Evolutionary conservation across 2,797 vertebrate species (phyloP).

Genomic region (Gadopsis marmoratus): DNA sequence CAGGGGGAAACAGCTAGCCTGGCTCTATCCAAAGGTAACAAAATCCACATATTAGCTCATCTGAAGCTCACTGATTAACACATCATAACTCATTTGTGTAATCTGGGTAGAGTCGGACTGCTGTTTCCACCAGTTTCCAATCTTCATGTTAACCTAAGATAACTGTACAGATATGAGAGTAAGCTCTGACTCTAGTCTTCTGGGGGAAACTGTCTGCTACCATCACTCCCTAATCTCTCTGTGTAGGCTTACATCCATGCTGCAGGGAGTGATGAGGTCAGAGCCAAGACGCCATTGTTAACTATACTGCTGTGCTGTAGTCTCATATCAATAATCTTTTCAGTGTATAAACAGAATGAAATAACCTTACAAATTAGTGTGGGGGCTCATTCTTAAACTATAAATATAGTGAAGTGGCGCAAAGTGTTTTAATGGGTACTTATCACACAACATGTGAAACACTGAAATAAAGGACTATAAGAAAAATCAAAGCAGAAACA

Average conservation of each 20-base stretch:
- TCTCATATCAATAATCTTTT: slow-evolving; percentile 30
- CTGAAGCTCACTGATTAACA: too few species aligned
- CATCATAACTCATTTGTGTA: too few species aligned
- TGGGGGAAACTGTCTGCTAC: slow-evolving; percentile 34
- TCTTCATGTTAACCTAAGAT: neutral
- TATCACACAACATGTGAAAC: neutral
- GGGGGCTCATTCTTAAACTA: neutral
- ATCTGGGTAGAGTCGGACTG: too few species aligned
- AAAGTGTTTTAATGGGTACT: neutral
- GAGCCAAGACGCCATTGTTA: slow-evolving; percentile 4
- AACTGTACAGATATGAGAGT: too few species aligned
- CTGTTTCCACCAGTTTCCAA: too few species aligned
- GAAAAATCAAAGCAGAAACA: neutral
- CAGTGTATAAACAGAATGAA: slow-evolving; percentile 12
- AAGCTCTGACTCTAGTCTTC: slow-evolving; percentile 15
- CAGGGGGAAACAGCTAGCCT: neutral
- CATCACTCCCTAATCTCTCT: slow-evolving; percentile 43
- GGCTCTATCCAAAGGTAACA: neutral
- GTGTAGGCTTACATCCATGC: neutral
- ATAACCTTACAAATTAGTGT: slow-evolving; percentile 3
- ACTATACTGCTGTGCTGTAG: slow-evolving; percentile 10
- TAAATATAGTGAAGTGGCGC: neutral
- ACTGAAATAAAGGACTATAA: neutral
- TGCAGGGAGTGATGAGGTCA: slow-evolving; percentile 26
- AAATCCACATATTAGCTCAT: too few species aligned